Conservation (phyloP, 2,113 vertebrate species). For the Speoplatyrhinus poulsoni region DNA sequence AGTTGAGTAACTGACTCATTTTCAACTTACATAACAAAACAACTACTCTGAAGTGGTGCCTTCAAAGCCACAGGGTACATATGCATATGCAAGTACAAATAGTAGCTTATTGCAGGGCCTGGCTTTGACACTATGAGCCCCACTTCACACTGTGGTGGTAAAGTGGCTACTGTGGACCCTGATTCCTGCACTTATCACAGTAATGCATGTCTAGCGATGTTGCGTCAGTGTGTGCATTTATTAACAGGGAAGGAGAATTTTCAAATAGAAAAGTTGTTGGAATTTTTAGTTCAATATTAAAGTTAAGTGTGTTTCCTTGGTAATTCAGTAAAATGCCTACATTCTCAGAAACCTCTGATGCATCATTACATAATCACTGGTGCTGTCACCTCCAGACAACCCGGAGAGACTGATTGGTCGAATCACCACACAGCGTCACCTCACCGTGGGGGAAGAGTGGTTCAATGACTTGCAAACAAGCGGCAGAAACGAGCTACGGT, state of each 20-base stretch:
- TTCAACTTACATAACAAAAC: neutral
- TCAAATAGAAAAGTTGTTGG: no score
- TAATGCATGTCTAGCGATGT: slow-evolving; percentile 13
- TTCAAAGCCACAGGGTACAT: neutral
- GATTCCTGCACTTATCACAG: slow-evolving; percentile 33
- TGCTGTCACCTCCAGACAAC: slow-evolving; percentile 79
- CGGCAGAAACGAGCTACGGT: slow-evolving; percentile 90
- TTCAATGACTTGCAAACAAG: slow-evolving; percentile 91
- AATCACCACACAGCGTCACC: slow-evolving; percentile 91
- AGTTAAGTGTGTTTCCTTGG: no score
- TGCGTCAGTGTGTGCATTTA: neutral
- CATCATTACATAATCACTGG: neutral
- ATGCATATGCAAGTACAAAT: slow-evolving; percentile 2
- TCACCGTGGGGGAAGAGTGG: slow-evolving; percentile 95
- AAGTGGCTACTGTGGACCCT: slow-evolving; percentile 29
- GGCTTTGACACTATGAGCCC: neutral
- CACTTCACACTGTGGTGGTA: neutral
- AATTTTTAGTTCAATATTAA: no score
- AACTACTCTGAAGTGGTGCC: neutral
- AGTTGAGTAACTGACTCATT: neutral
- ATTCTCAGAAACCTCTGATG: no score
- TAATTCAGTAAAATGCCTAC: no score
- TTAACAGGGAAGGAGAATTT: neutral
- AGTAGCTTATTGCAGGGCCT: neutral
- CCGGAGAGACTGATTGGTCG: slow-evolving; percentile 93